phyloP scores from a whole-genome alignment of 1,140 invertebrate species.

The Pogonognathellus flavescens region DNA sequence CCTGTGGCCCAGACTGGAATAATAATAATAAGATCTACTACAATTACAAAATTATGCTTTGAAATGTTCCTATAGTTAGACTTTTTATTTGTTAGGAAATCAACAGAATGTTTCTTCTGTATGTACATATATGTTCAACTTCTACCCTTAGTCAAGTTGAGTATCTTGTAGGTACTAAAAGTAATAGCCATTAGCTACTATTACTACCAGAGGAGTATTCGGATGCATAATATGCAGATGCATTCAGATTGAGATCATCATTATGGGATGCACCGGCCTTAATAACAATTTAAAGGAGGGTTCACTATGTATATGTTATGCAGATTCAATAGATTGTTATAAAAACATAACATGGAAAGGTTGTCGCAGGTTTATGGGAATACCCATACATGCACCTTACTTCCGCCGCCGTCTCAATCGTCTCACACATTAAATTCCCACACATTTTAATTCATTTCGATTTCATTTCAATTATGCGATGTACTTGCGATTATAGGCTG shows the following conservation, averaged over 20 bases:
- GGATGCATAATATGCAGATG: conserved; percentile 18
- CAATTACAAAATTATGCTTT: conserved; percentile 1
- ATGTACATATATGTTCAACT: neutral
- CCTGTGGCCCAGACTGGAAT: neutral
- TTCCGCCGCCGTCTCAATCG: neutral
- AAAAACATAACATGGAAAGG: neutral
- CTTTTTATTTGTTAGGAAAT: conserved; percentile 9
- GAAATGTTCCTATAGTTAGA: conserved; percentile 18
- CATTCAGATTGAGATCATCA: conserved; percentile 25
- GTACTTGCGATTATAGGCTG: neutral
- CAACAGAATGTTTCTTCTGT: neutral
- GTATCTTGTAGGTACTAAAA: neutral
- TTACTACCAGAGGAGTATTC: neutral
- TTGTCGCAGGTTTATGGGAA: conserved; percentile 1
- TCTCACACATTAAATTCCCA: conserved; percentile 8
- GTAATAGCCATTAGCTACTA: too few species aligned
- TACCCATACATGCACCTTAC: conserved; percentile 23
- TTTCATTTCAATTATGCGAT: conserved; percentile 1
- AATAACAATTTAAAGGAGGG: conserved; percentile 10
- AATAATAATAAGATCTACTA: too few species aligned
- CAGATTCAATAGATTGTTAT: conserved; percentile 14
- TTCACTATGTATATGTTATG: neutral
- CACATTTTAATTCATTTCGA: conserved; percentile 43
- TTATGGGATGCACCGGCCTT: conserved; percentile 29
- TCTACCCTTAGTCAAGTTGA: neutral